phyloP scores from a whole-genome alignment of 2,888 invertebrate genomes.

The Cheilosia pagana region DNA sequence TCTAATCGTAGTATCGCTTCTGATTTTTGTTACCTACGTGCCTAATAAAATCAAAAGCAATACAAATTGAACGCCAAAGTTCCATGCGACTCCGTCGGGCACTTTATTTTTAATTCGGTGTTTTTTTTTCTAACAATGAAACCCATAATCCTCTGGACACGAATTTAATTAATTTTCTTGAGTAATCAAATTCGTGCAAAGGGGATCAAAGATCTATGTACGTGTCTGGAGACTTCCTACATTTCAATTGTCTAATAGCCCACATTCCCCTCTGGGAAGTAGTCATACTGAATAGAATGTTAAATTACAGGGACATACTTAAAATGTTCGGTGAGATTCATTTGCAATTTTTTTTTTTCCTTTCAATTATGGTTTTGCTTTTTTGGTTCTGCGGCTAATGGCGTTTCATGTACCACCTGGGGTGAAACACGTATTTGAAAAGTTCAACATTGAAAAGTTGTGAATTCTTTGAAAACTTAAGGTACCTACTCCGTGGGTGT shows the following conservation, averaged over 20 bases:
- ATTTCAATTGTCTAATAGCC: background rate
- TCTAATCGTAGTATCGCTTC: no score
- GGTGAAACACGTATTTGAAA: slow-evolving; percentile 27
- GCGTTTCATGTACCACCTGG: slow-evolving; percentile 4
- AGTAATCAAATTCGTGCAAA: slow-evolving; percentile 22
- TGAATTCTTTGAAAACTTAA: slow-evolving; percentile 22
- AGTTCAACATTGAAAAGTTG: slow-evolving; percentile 26
- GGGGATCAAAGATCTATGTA: background rate
- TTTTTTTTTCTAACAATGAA: background rate
- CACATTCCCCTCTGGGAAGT: background rate
- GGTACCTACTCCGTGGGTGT: background rate
- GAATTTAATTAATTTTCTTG: slow-evolving; percentile 24
- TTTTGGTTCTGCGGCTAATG: slow-evolving; percentile 20
- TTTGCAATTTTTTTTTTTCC: slow-evolving; percentile 14
- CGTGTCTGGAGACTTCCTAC: background rate
- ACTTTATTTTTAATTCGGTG: background rate
- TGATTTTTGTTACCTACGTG: no score
- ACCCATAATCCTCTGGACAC: background rate
- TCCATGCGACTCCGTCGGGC: no score
- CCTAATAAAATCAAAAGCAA: no score
- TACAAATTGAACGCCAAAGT: no score
- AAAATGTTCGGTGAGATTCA: slow-evolving; percentile 11
- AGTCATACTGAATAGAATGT: background rate
- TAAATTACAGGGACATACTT: slow-evolving; percentile 5
- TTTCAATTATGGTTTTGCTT: slow-evolving; percentile 5